Evolutionary conservation across 2,113 vertebrate species (phyloP), one percentile per base, ranked within the genome.

Genomic region (Gadus chalcogrammus): DNA sequence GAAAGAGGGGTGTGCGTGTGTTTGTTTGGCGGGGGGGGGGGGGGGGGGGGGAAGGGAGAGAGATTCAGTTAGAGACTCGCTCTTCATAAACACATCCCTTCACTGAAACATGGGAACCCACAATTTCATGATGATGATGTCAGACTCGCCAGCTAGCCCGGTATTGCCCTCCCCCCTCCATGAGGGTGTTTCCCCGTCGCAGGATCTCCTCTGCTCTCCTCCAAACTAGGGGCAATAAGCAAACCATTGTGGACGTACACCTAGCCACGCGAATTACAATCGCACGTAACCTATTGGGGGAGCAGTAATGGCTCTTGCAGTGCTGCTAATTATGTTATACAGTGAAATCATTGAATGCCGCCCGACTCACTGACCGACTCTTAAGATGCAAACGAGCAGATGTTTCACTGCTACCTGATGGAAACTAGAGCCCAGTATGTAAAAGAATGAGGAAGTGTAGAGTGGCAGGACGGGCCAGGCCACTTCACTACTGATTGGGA

Each of bases 131-230:
- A 15, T 48, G 69, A 86, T 88, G 88, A 89, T 87, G 86, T 88
- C 88, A 91, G 79, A 85, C 80, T 82, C 82, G 78, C 76, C 79
- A 85, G 83, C 79, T 68, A 55, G 82, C 8, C 79, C 68, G 74
- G 71, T 69, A 64, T 12, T 77, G 42, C 80, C 69, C 70, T 75
- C 77, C 63, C 63, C 17, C 24, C 62, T 11, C 75, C 84, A 88
- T 85, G 85, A 58, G 82, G 91, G 91, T 91, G 86, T 90, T 91
- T 92, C 87, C 91, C 89, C 82, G 65, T 79, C 81, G 80, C 70
- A 86, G 84, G 86, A 89, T 85, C 85, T 88, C 88, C 88, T 85
- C 84, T 84, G 83, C 88, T 91, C 88, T 86, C 85, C 84, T 90
- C 73, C 70, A 70, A 79, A 74, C 75, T 67, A 68, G 79, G 75